Evolutionary conservation across 2,888 invertebrate genomes (phyloP), one percentile per base, ranked within the genome.

Genomic region (Drosophila acutilabella): DNA sequence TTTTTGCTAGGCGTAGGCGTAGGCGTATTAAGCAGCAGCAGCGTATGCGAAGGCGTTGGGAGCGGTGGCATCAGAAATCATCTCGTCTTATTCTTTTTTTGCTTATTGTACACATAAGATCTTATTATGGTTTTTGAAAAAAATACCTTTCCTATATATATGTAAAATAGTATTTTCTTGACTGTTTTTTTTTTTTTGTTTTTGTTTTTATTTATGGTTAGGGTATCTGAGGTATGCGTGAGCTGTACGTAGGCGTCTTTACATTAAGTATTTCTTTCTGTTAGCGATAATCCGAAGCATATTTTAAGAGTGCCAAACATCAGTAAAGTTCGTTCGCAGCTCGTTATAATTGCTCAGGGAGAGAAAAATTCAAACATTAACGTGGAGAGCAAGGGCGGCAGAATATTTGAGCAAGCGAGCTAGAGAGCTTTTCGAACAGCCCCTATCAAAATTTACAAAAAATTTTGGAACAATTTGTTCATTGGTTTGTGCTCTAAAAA

Each of bases 261-360:
- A 47, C 13, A 11, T n/a, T 23, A 10, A 5, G 20, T 23, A 30
- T 30, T 30, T 77, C 65, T 51, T 67, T 65, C 53, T 66, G 78
- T 80, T 70, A 88, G 92, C 92, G 91, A 91, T 91, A 90, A 88
- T 91, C 85, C 91, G 92, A 84, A 91, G 91, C 90, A 87, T 91
- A 92, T 91, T 81, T 86, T 90, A 71, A 80, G 77, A 91, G 91
- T 91, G 90, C 91, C 92, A 92, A 91, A 92, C 80, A 91, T 91
- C 91, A 80, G 77, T 81, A 83, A 88, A 76, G 78, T 83, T 89
- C 81, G 84, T 87, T 83, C 64, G 80, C 64, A 68, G 66, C 61
- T 74, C 61, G 16, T 58, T 40, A 20, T 14, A 36, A 36, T 13
- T 36, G 58, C 64, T 69, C 64, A 53, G 20, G n/a, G 48, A 30